Conservation (phyloP, 2,113 vertebrate species). For the Ibidorhyncha struthersii region DNA sequence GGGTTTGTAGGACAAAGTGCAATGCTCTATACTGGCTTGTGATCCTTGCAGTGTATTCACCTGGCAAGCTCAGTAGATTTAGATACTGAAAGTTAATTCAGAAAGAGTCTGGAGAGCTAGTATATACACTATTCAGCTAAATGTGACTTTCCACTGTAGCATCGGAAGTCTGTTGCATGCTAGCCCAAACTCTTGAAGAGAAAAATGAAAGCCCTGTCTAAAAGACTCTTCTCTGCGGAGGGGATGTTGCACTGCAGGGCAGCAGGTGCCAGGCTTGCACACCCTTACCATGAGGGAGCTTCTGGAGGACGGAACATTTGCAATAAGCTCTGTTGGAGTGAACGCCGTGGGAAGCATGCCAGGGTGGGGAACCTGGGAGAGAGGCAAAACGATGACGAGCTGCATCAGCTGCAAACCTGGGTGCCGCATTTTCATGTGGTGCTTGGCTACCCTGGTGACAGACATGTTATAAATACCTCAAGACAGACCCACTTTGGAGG, state of each 20-base stretch:
- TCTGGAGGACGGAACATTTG: fast-evolving
- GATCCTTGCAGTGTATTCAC: background rate
- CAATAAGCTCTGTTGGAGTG: background rate
- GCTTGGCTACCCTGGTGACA: slow-evolving; percentile 57
- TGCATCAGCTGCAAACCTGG: slow-evolving; percentile 60
- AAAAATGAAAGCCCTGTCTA: background rate
- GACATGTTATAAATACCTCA: slow-evolving; percentile 63
- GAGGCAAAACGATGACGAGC: background rate
- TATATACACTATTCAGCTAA: background rate
- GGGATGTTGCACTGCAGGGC: background rate
- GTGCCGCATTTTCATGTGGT: background rate
- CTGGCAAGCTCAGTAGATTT: background rate
- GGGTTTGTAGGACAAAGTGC: background rate
- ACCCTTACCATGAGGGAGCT: background rate
- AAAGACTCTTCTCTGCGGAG: background rate
- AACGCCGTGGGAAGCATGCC: background rate
- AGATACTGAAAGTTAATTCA: background rate
- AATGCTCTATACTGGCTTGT: background rate
- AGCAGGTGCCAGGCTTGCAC: background rate
- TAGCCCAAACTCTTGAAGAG: background rate
- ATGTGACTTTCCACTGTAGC: background rate
- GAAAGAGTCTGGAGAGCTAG: background rate
- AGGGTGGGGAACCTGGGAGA: background rate
- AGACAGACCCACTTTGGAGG: slow-evolving; percentile 52
- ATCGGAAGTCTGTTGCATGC: background rate